Evolutionary conservation across 1,140 invertebrate species (phyloP), one percentile per base, ranked within the genome.

Genomic region (Lepidurus couesii): DNA sequence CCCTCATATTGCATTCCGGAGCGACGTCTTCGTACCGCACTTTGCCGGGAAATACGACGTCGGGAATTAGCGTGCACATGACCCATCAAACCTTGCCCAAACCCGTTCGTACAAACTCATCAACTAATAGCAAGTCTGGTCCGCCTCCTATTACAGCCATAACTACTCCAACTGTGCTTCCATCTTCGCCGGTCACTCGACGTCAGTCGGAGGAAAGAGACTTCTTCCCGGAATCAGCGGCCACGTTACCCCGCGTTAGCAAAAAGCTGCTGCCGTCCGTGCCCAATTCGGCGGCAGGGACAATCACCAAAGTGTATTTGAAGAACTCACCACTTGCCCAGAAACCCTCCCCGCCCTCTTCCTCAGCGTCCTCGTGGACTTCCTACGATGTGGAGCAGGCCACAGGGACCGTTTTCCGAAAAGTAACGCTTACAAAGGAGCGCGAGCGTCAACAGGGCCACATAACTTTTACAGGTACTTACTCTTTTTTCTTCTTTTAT

Each of bases 401-500:
- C 8, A 85, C 84, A 78, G 85, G 85, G 21, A 84, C 86, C 21
- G 83, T 88, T 21, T 88, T 88, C 80, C 82, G 86, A 43, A 88
- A 87, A 83, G 86, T 88, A 45, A 87, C 85, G 9, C 82, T 86
- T 2, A 83, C 84, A 47, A 83, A 80, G 73, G 84, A 73, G 82
- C 79, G 73, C 16, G 78, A 77, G 42, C 43, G 43, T 77, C 75
- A 65, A 65, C 34, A 34, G 4, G 21, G 53, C 53, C 53, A 65
- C 5, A 65, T 21, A 21, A 65, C 53, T 13, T 65, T n/a, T 65
- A 65, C 53, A 65, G 53, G 53, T 65, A 65, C 16, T n/a, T 65
- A 65, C n/a, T n/a, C n/a, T 4, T 34, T 34, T 34, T 34, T 34
- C 34, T 34, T 34, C 34, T 34, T 34, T 34, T 34, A 34, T 34